Evolutionary conservation across 1,140 invertebrate species (phyloP).

Genomic region (Macrosteles quadrilineatus): DNA sequence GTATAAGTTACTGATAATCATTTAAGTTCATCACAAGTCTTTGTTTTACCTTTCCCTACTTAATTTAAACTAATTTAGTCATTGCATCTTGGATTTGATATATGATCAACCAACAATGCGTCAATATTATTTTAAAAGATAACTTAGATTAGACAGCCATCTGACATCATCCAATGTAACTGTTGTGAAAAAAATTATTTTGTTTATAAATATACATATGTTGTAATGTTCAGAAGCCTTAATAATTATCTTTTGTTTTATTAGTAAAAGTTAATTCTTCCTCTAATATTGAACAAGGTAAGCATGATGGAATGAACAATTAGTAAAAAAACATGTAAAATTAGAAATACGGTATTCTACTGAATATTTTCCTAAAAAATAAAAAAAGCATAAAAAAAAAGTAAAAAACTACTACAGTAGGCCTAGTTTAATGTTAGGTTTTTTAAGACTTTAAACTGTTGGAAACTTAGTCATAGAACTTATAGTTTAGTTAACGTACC

Average conservation of each 20-base stretch:
- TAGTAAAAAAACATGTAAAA: too few species aligned
- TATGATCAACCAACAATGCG: too few species aligned
- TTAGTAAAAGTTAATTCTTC: too few species aligned
- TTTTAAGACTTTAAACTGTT: neutral
- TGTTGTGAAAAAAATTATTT: too few species aligned
- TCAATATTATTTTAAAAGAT: too few species aligned
- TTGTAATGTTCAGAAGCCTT: neutral
- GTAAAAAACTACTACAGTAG: neutral
- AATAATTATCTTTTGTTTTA: too few species aligned
- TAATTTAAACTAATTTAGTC: too few species aligned
- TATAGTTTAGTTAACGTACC: neutral
- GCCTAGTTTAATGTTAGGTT: neutral
- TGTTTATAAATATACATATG: too few species aligned
- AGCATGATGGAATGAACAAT: neutral
- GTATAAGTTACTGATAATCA: neutral
- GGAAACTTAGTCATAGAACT: neutral
- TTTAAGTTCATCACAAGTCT: neutral
- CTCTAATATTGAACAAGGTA: neutral
- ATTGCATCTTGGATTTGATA: too few species aligned
- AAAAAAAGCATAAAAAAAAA: neutral
- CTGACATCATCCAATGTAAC: too few species aligned
- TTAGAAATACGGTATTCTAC: neutral
- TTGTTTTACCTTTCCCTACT: neutral
- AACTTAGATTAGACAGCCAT: too few species aligned
- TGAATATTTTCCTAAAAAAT: neutral